Base-by-base conservation (phyloP, 2,113 vertebrate species). In the Andinoacara biseriatus region DNA sequence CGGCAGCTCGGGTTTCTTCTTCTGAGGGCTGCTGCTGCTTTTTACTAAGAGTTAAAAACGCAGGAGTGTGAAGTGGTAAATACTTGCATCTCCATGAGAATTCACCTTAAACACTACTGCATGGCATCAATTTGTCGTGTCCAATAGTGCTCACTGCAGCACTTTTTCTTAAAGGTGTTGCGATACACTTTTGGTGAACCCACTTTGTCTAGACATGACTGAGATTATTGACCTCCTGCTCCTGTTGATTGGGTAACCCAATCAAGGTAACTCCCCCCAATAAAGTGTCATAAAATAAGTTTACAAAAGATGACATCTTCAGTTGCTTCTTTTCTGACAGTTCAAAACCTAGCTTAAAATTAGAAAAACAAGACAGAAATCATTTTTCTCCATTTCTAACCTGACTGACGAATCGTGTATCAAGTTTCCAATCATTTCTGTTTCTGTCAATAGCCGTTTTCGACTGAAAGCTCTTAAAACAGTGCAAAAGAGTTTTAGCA, bases 1-100 rank as follows among this genome's bases (percentile, higher is more conserved):
- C 3, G 18, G 67, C 65, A 11, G 57, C 79, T 90, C 86, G 14
- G 81, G 86, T 89, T 91, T 7, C 82, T n/a, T 22, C 52, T 31
- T 58, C 60, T 81, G 31, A 77, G 2, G 49, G 31, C 6, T 18
- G 82, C 60, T 17, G n/a, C 57, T 35, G 59, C 61, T 52, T 24
- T 24, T 17, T 40, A 15, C 22, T 10, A 31, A 38, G 49, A 78
- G 57, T 24, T 26, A 3, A 24, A 24, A 31, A 62, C 81, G 22
- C 24, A 49, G 22, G 26, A 69, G 38, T 33, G 57, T 75, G 54
- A 67, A 62, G 58, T 74, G 57, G 56, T 22, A 65, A 65, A 78
- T 17, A 17, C 5, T 2, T 86, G 76, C 81, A 72, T 46, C 40
- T 63, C 9, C 33, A 2, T 15, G 17, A 52, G 20, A 1, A 8